These are phyloP conservation scores for Drosophila ficusphila DNA, from an alignment of 1,140 invertebrate species.

Conservation along the genomic window DNA sequence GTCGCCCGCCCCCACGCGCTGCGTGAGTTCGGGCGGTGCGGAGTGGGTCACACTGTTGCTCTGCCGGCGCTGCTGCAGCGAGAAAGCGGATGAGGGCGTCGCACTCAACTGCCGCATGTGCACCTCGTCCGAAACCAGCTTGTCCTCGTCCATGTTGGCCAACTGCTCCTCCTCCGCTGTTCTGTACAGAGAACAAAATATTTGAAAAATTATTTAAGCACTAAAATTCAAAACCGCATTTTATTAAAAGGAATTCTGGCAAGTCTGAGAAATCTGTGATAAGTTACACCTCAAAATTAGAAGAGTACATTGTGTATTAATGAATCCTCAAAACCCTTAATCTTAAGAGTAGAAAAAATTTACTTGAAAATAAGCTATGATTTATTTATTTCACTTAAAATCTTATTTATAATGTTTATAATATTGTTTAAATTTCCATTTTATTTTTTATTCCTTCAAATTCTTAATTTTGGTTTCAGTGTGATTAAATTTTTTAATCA, in stretches of 20 bases:
- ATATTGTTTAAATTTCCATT: neutral
- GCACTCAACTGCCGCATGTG: constrained; percentile 74
- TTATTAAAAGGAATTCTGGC: no score
- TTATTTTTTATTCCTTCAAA: neutral
- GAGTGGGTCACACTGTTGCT: constrained; percentile 60
- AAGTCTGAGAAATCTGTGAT: no score
- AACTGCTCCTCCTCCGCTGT: constrained; percentile 60
- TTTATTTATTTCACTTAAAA: no score
- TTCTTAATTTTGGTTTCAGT: no score
- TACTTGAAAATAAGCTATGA: no score
- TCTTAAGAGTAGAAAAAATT: no score
- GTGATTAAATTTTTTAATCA: neutral
- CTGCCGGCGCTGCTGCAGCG: constrained; percentile 55
- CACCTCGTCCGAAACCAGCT: constrained; percentile 75
- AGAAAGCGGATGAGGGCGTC: constrained; percentile 54
- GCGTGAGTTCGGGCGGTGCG: constrained; percentile 57
- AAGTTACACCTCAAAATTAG: no score
- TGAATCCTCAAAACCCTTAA: no score
- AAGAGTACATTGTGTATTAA: no score
- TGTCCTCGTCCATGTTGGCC: constrained; percentile 78
- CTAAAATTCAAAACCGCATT: neutral
- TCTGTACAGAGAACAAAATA: neutral
- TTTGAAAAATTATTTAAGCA: neutral
- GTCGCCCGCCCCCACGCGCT: constrained; percentile 31
- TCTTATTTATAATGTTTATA: neutral